Evolutionary conservation across 2,888 invertebrate species (phyloP), one percentile per base, ranked within the genome.

Genomic region (Sphecodes monilicornis): DNA sequence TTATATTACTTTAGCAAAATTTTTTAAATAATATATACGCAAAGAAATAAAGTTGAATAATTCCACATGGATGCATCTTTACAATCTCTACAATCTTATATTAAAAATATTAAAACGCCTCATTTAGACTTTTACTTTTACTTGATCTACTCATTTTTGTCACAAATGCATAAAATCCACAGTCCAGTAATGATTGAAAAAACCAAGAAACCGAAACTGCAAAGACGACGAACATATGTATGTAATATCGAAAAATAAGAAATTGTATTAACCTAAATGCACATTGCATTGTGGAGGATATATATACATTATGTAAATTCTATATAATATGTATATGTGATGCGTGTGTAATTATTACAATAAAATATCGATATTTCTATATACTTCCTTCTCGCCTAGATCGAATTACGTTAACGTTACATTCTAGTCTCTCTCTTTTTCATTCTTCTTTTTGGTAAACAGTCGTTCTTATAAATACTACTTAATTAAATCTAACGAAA

Each of bases 321-420:
- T 85, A 86, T 85, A 76, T 16, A 32, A 64, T 92, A 92, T 89
- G 93, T 91, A 91, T 92, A 91, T 89, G 92, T 89, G 89, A 92
- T 92, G 88, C 87, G 90, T 92, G 92, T 93, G 88, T 89, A 92
- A 92, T 60, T 60, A 60, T 60, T 29, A 60, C 3, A 60, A 60
- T 60, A 54, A 54, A n/a, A 10, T 54, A n/a, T n/a, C n/a, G 29
- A 29, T 60, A 29, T 29, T 29, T 29, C 5, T 26, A 57, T 54
- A 91, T 85, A 93, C 18, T 29, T 66, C 8, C 10, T 66, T 29
- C 18, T 60, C 60, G 29, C 6, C 18, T 29, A 18, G 26, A 29
- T 60, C 18, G 60, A 32, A 18, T 60, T 29, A 29, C 3, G 18
- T 60, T 60, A 60, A 60, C 16, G 16, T 36, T 66, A 66, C 18